Evolutionary conservation across 1,140 invertebrate genomes (phyloP).

Genomic region (Brachionus rotundiformis): DNA sequence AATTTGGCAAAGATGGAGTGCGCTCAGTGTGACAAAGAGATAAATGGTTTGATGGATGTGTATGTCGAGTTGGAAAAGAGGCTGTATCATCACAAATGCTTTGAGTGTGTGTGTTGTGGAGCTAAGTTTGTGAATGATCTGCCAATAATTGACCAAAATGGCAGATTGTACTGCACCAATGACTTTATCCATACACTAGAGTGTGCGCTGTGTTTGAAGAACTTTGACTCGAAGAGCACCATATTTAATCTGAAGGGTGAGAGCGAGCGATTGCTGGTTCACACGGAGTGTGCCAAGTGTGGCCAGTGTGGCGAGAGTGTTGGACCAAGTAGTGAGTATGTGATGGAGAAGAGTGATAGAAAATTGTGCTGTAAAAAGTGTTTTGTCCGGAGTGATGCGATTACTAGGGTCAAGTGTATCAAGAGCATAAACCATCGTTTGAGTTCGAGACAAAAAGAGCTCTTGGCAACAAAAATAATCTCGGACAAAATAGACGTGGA

Average conservation of each 20-base stretch:
- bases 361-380: not conserved
- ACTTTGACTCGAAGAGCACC: not conserved
- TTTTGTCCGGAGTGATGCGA: not conserved
- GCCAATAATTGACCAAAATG: not conserved
- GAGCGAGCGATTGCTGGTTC: not conserved
- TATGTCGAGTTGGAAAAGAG: not conserved
- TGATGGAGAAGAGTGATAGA: not conserved
- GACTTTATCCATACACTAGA: slow-evolving; percentile 25
- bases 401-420: not conserved
- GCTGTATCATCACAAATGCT: slow-evolving; percentile 26
- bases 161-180: not conserved
- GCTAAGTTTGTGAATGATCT: not conserved
- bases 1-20: not conserved
- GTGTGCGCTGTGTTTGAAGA: not conserved
- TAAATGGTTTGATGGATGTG: not conserved
- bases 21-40: slow-evolving; percentile 19
- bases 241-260: not conserved
- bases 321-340: not conserved
- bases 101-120: not conserved
- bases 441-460: slow-evolving; percentile 47
- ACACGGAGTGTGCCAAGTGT: slow-evolving; percentile 22
- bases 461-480: slow-evolving; percentile 3
- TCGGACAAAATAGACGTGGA: not conserved
- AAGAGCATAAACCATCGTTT: slow-evolving; percentile 23
- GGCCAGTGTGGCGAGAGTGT: not conserved